phyloP scores from a whole-genome alignment of 2,113 vertebrate species.

The Apteryx mantelli region DNA sequence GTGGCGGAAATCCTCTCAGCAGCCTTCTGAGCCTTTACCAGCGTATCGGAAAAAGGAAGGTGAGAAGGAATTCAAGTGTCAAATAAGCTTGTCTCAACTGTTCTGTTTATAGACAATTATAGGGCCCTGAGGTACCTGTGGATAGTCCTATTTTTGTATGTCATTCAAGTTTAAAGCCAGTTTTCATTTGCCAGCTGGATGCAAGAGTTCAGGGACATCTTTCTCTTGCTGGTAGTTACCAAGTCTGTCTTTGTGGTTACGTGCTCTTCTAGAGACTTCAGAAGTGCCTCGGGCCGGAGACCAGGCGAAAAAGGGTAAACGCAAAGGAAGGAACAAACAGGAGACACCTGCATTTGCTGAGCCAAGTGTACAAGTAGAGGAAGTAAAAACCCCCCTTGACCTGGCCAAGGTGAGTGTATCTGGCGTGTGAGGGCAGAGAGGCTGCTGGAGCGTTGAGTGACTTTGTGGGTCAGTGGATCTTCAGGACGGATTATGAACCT shows the following conservation, averaged over 20 bases:
- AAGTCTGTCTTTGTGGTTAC: not conserved
- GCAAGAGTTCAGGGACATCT: not conserved
- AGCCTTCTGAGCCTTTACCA: slow-evolving; percentile 54
- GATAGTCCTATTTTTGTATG: accelerated
- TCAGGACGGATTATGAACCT: too few species aligned
- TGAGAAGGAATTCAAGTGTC: not conserved
- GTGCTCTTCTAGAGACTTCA: slow-evolving; percentile 53
- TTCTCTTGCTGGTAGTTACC: not conserved
- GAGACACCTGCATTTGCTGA: slow-evolving; percentile 75
- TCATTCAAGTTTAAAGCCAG: accelerated
- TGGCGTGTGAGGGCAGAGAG: accelerated
- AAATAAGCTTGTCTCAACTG: not conserved
- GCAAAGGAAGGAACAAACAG: slow-evolving; percentile 94
- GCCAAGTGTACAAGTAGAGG: slow-evolving; percentile 72
- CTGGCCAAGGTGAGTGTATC: slow-evolving; percentile 86
- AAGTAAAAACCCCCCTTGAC: slow-evolving; percentile 95
- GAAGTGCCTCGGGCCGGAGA: slow-evolving; percentile 80
- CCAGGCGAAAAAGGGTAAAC: slow-evolving; percentile 85
- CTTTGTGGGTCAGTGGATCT: not conserved
- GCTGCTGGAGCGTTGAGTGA: not conserved
- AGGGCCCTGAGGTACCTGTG: accelerated
- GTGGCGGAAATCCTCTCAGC: slow-evolving; percentile 81
- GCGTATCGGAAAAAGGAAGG: slow-evolving; percentile 74
- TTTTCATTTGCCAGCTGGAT: not conserved
- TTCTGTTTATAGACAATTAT: not conserved